phyloP scores from a whole-genome alignment of 1,140 invertebrate genomes.

The Drosophila ananassae region DNA sequence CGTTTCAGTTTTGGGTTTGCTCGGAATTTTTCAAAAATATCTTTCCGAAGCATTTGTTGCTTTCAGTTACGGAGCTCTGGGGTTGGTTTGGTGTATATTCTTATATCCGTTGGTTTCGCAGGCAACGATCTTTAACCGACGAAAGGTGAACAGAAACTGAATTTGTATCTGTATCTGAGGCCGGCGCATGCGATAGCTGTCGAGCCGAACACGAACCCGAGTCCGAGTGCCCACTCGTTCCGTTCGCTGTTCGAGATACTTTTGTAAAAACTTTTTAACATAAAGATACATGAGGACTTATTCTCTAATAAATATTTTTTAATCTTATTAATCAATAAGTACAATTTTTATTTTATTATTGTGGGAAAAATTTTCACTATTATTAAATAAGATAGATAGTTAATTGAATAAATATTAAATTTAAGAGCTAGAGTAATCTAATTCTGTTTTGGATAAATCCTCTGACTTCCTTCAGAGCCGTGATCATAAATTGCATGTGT shows the following conservation, averaged over 20 bases:
- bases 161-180: conserved; percentile 21
- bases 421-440: background rate
- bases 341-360: no score
- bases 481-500: conserved; percentile 31
- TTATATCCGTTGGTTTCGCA: conserved; percentile 53
- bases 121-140: conserved; percentile 68
- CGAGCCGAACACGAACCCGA: background rate
- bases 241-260: background rate
- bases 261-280: no score
- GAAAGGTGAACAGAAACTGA: conserved; percentile 68
- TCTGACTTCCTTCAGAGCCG: background rate
- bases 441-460: background rate
- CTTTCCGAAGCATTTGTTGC: conserved; percentile 57
- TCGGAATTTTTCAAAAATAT: conserved; percentile 57
- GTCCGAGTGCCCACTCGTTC: no score
- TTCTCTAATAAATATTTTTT: no score
- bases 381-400: no score
- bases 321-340: no score
- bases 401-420: no score
- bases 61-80: conserved; percentile 8
- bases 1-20: conserved; percentile 27
- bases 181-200: conserved; percentile 9
- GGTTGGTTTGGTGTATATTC: conserved; percentile 11
- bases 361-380: no score
- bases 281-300: no score